Conservation (phyloP, 2,888 invertebrate genomes). For the Drosophila lacicola region DNA sequence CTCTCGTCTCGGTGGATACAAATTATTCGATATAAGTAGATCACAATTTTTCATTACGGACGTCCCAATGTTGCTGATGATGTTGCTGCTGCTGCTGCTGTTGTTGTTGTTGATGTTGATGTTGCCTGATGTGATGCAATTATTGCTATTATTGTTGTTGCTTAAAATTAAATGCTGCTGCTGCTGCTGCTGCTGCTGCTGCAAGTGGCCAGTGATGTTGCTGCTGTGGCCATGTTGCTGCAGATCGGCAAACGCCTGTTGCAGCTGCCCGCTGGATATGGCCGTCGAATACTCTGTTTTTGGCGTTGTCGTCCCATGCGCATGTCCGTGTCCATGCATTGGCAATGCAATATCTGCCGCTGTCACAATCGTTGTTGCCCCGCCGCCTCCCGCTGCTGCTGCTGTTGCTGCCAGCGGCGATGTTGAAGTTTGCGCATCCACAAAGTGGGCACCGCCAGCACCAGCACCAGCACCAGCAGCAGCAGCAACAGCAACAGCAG, state of each 20-base stretch:
- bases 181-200: slow-evolving; percentile 47
- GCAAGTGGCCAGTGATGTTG: slow-evolving; percentile 52
- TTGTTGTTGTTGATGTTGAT: slow-evolving; percentile 35
- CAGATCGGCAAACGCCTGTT: slow-evolving; percentile 70
- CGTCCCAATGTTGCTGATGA: slow-evolving; percentile 41
- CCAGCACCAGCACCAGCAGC: slow-evolving; percentile 57
- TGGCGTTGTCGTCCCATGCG: slow-evolving; percentile 76
- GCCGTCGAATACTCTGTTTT: slow-evolving; percentile 80
- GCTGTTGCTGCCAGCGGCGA: slow-evolving; percentile 67
- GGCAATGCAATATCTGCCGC: slow-evolving; percentile 61
- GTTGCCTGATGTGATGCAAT: slow-evolving; percentile 56
- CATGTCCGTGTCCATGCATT: slow-evolving; percentile 35
- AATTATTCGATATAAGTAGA: slow-evolving; percentile 85
- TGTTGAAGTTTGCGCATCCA: slow-evolving; percentile 83
- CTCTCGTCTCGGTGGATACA: slow-evolving; percentile 85
- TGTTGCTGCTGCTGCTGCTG: slow-evolving; percentile 32
- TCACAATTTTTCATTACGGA: slow-evolving; percentile 83
- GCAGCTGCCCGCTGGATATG: slow-evolving; percentile 74
- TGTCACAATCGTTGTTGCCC: slow-evolving; percentile 50
- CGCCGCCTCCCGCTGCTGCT: slow-evolving; percentile 11
- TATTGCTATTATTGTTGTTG: slow-evolving; percentile 81
- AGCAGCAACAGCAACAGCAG: slow-evolving; percentile 51
- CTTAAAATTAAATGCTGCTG: slow-evolving; percentile 73
- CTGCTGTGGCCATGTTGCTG: slow-evolving; percentile 48
- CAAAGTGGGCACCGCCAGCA: slow-evolving; percentile 51